Evolutionary conservation across 2,113 vertebrate genomes (phyloP), one percentile per base, ranked within the genome.

Genomic region (Heterotis niloticus): DNA sequence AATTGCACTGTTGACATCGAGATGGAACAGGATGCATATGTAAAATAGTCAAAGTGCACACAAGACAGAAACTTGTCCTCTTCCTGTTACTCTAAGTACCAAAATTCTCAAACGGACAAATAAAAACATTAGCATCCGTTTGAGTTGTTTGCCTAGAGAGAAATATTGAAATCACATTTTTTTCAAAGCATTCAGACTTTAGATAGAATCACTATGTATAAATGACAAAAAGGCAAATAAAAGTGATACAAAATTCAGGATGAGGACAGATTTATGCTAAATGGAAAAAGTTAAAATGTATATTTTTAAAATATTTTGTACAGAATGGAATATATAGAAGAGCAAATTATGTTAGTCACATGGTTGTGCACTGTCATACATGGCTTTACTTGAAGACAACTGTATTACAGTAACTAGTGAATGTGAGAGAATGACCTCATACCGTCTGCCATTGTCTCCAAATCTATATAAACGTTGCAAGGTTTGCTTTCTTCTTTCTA

Each of bases 221-320:
- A 54, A 88, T 79, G 83, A 84, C 56, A 79, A 78, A 75, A 81
- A 80, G 57, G 72, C 79, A 62, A 65, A 52, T 18, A 20, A 64
- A 64, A 62, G 28, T 62, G n/a, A 75, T n/a, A 80, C 57, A 64
- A 65, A 66, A 72, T 24, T 62, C 9, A 73, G 34, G 54, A 83
- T 77, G 14, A 81, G 72, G 23, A 84, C 77, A 79, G 80, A 75
- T 84, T 80, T 85, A 86, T 86, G 80, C 85, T 82, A 72, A 78
- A 83, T 78, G 44, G 74, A 82, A 62, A 75, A 82, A 88, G 83
- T 84, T 10, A 64, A 87, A 88, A 87, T 84, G 78, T 84, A 92
- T 76, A 92, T 93, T 92, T 92, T 90, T 89, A 81, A 89, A 85
- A 81, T 89, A 88, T 91, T 91, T 93, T 92, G 82, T 89, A 90